Base-by-base conservation (phyloP, 2,113 vertebrate species). In the Gasterosteus aculeatus region DNA sequence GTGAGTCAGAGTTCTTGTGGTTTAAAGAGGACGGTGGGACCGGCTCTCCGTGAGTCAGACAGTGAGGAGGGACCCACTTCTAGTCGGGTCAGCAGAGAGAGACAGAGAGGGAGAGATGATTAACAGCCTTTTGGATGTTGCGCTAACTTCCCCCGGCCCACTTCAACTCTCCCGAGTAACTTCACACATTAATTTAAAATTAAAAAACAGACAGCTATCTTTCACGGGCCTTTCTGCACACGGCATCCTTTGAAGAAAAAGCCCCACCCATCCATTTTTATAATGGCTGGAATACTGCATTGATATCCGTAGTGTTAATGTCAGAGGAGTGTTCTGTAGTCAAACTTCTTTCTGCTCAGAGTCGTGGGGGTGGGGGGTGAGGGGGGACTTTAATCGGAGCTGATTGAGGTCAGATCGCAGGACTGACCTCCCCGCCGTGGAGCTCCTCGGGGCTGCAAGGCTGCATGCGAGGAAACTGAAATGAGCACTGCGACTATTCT, bases 371-470 rank as follows among this genome's bases (percentile, higher is more conserved):
- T 69, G 67, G 33, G 18, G 83, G 69, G 68, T 29, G 15, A 35
- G 1, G 16, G 73, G 19, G 77, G 78, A 38, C 84, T 87, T 85
- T 89, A 89, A 87, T 90, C 78, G 75, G 72, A 86, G 71, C 38
- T 88, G 88, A 89, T 90, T 91, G 88, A 86, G 88, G 85, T 90
- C 87, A 88, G 80, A 84, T 73, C 47, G 38, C 70, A 72, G 77
- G 54, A 82, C 63, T 83, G 81, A 88, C 84, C 88, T 85, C 77
- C 84, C 64, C 63, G 64, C 63, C 19, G 44, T 83, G 72, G 60
- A 81, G 76, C 79, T 87, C 86, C 80, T 83, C 26, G 9, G 81
- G 76, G 69, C 60, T 79, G 71, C 61, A 72, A 11, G 39, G 75
- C 58, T 82, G 58, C 83, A 87, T 80, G 82, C 82, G 82, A 51